Percentiles rank a stretch among this genome's conserved stretches.
Conservation (phyloP, 37 sponge, comb jelly and placozoan genomes). For the Ianthella basta region DNA sequence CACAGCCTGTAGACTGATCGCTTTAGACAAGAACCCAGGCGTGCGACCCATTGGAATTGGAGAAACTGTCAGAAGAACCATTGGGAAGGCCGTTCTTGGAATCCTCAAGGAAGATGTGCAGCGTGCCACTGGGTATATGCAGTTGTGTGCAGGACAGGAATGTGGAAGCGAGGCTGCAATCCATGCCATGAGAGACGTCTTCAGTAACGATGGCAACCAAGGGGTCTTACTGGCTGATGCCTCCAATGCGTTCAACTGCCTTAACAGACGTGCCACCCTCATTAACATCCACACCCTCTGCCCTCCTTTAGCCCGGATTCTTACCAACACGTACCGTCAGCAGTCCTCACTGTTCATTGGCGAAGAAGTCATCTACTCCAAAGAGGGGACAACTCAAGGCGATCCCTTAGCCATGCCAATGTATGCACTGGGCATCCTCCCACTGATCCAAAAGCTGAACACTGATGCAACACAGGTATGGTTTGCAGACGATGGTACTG, state of each 20-base stretch:
- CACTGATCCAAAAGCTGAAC: constrained; percentile 1
- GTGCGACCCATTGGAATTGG: constrained; percentile 6
- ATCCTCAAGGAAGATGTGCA: background rate
- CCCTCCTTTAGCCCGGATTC: background rate
- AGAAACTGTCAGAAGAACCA: background rate
- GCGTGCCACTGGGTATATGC: background rate
- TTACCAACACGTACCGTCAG: constrained; percentile 8
- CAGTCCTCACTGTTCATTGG: background rate
- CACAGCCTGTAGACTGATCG: constrained; percentile 16
- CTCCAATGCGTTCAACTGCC: background rate
- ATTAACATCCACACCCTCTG: background rate
- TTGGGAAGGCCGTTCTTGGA: background rate
- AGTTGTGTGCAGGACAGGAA: constrained; percentile 17
- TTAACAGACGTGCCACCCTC: background rate
- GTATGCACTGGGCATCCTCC: background rate
- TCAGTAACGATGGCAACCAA: background rate
- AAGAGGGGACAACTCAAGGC: background rate
- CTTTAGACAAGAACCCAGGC: background rate
- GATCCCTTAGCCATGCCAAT: background rate
- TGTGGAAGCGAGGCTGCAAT: background rate
- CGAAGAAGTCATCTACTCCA: background rate
- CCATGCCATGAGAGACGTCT: background rate
- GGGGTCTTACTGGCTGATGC: background rate
- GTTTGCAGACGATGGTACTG: constrained; percentile 6
- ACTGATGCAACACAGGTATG: background rate